phyloP scores from a whole-genome alignment of 2,797 vertebrate genomes.

The Enteromius trimaculatus region DNA sequence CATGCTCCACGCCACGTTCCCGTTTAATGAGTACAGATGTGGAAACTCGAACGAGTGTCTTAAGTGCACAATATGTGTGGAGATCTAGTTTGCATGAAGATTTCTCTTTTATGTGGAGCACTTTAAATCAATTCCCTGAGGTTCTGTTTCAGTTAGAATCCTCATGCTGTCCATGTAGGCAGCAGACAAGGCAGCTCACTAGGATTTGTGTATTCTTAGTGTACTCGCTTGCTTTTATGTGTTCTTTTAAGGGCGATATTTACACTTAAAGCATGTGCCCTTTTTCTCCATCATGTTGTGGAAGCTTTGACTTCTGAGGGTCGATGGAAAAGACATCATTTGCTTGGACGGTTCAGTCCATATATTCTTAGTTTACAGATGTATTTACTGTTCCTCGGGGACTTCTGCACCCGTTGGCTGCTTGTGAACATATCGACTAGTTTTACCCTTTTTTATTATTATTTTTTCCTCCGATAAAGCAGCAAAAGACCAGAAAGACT shows the following conservation, averaged over 20 bases:
- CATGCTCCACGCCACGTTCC: background rate
- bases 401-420: background rate
- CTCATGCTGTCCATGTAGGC: background rate
- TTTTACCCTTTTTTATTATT: background rate
- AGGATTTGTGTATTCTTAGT: background rate
- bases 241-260: background rate
- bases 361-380: conserved; percentile 32
- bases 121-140: background rate
- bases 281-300: conserved; percentile 3
- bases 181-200: background rate
- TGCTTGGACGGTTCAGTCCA: conserved; percentile 33
- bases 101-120: background rate
- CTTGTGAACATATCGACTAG: background rate
- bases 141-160: background rate
- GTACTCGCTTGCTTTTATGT: background rate
- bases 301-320: conserved; percentile 13
- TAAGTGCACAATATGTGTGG: too few relatives aligned
- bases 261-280: background rate
- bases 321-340: conserved; percentile 46
- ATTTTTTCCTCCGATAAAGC: background rate
- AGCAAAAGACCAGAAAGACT: background rate
- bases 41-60: too few relatives aligned
- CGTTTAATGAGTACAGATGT: background rate
- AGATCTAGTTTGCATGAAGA: too few relatives aligned
- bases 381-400: conserved; percentile 36